These are phyloP conservation scores for Cyprinus carpio DNA, from an alignment of 2,113 vertebrate genomes.

Conservation along the genomic window DNA sequence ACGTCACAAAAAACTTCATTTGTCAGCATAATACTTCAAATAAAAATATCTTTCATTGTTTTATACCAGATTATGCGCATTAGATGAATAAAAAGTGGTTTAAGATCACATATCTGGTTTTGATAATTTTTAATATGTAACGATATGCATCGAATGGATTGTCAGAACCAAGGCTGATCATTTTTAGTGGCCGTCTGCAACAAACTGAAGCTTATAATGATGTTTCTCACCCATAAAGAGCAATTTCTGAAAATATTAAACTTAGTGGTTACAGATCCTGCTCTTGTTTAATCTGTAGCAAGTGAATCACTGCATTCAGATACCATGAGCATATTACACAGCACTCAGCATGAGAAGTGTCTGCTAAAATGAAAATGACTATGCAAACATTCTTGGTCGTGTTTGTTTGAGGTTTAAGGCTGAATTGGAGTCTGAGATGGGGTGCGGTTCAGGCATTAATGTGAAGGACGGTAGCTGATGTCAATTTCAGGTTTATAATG, in stretches of 20 bases:
- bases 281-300: background rate
- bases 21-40: background rate
- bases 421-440: background rate
- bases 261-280: background rate
- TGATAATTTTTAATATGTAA: background rate
- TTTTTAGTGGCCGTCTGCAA: background rate
- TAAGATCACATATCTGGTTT: background rate
- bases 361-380: background rate
- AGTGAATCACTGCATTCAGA: background rate
- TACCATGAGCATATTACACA: background rate
- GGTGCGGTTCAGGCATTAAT: background rate
- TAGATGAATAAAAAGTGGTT: background rate
- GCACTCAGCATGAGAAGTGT: background rate
- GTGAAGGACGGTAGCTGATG: background rate
- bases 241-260: background rate
- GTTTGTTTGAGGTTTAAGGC: constrained; percentile 18
- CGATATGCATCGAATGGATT: background rate
- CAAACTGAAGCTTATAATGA: background rate
- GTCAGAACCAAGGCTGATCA: background rate
- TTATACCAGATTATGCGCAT: background rate
- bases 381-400: background rate
- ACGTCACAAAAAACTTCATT: background rate
- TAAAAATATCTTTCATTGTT: background rate
- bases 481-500: background rate
- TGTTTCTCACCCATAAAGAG: background rate